Conservation (phyloP, 1,140 invertebrate genomes). For the Mactra quadrangularis region DNA sequence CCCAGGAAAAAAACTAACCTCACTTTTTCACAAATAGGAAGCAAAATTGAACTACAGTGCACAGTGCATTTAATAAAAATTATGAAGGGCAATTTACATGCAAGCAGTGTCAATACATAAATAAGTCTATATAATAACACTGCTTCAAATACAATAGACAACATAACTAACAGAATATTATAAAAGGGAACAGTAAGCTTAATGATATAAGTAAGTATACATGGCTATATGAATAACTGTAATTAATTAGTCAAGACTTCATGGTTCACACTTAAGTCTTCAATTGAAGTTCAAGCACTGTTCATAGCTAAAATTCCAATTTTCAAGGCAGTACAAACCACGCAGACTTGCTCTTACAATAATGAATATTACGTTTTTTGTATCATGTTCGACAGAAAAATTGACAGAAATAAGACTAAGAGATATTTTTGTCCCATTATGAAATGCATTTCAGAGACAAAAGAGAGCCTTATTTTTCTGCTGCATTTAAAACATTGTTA, state of each 20-base stretch:
- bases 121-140: background rate
- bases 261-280: background rate
- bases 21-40: conserved; percentile 72
- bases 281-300: background rate
- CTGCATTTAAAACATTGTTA: no score
- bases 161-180: background rate
- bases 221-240: background rate
- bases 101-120: background rate
- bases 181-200: background rate
- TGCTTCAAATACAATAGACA: background rate
- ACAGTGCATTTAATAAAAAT: conserved; percentile 61
- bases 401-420: no score
- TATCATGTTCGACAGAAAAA: background rate
- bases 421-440: no score
- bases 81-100: conserved; percentile 47
- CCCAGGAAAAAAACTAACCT: conserved; percentile 76
- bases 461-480: no score
- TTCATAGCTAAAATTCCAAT: no score
- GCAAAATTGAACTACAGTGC: conserved; percentile 53
- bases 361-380: no score
- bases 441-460: no score
- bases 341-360: no score
- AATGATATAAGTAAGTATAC: background rate
- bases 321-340: no score
- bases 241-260: background rate